Conservation (phyloP, 30 jellyfish, hydroid and myxozoan species). For the Clytia hemisphaerica region DNA sequence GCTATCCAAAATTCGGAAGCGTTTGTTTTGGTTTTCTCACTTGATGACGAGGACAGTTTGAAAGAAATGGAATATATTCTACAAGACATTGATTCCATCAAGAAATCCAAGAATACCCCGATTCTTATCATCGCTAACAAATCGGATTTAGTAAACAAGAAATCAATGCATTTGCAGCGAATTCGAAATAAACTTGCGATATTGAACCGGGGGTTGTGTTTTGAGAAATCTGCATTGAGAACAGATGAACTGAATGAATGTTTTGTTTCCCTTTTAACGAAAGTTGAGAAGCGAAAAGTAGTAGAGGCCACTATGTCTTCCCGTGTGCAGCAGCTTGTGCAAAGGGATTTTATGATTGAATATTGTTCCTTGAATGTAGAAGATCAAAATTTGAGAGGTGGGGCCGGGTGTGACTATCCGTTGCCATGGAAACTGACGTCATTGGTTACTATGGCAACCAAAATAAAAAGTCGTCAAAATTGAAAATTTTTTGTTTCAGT, state of each 20-base stretch:
- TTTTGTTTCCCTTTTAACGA: constrained; percentile 11
- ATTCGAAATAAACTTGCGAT: no score
- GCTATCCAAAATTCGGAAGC: constrained; percentile 28
- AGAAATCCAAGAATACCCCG: background rate
- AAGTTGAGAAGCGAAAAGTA: constrained; percentile 19
- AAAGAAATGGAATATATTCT: constrained; percentile 12
- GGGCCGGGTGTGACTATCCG: no score
- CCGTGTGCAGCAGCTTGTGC: no score
- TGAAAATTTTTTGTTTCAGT: no score
- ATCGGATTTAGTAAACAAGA: constrained; percentile 3
- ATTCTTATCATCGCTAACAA: constrained; percentile 23
- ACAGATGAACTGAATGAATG: constrained; percentile 5
- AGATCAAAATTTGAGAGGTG: no score
- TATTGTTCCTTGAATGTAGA: no score
- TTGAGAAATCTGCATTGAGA: background rate
- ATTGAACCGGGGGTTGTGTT: constrained; percentile 29
- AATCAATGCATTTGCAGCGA: background rate
- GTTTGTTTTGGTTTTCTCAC: constrained; percentile 14
- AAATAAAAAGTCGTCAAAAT: no score
- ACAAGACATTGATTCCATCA: constrained; percentile 7
- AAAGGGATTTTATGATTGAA: no score
- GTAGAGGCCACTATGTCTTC: no score
- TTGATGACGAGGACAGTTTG: constrained; percentile 22
- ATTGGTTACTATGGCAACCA: no score
- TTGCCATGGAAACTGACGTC: no score